Evolutionary conservation across 2,888 invertebrate genomes (phyloP).

Genomic region (Plebejus melissa): DNA sequence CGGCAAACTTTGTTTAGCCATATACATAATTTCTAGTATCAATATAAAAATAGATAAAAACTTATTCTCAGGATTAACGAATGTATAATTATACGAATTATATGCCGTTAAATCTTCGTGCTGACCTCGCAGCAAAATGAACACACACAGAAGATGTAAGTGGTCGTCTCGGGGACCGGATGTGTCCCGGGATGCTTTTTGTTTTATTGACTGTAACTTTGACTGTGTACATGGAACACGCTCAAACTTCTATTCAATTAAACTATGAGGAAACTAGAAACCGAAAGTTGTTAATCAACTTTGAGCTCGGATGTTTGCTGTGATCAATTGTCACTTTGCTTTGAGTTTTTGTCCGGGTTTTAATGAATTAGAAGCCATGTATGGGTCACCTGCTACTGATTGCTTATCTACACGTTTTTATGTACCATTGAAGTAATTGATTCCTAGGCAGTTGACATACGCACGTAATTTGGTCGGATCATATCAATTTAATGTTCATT

Average conservation of each 20-base stretch:
- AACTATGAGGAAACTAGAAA: slow-evolving; percentile 14
- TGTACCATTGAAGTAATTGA: no score
- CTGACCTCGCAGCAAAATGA: neutral
- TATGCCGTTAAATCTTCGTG: neutral
- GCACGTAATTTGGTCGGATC: no score
- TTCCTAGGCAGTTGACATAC: no score
- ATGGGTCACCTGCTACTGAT: neutral
- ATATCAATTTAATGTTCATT: no score
- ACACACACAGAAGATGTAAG: neutral
- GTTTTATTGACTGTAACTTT: slow-evolving; percentile 28
- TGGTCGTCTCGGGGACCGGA: neutral
- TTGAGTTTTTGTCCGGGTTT: neutral
- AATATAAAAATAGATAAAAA: no score
- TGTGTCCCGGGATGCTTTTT: slow-evolving; percentile 11
- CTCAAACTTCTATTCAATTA: slow-evolving; percentile 20
- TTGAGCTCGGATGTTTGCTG: neutral
- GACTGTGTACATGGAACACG: slow-evolving; percentile 1
- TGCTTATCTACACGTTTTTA: no score
- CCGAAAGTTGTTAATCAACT: slow-evolving; percentile 11
- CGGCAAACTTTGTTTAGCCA: no score
- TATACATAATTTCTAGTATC: no score
- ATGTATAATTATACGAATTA: no score
- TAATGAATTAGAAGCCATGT: neutral
- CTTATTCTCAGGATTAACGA: no score
- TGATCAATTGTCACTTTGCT: slow-evolving; percentile 1